A percentile compares a stretch with the other conserved stretches of the same genome.
Conservation (phyloP, 2,113 vertebrate species). For the Trogon surrucura region DNA sequence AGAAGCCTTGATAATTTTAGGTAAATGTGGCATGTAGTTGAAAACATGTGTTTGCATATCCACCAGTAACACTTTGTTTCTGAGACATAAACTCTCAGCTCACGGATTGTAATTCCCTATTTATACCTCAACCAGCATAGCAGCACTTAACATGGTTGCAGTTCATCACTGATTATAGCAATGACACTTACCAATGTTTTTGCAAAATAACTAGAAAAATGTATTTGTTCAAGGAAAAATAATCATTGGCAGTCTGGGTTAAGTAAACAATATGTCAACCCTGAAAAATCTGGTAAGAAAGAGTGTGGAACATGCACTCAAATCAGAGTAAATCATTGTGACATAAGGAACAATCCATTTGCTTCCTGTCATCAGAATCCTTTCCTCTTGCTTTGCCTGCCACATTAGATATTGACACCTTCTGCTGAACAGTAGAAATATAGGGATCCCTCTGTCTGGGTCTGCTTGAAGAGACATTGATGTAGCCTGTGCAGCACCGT, state of each 20-base stretch:
- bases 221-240: background rate
- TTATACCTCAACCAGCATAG: background rate
- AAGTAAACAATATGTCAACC: background rate
- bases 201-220: background rate
- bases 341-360: background rate
- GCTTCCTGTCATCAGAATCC: background rate
- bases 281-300: background rate
- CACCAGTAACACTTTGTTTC: background rate
- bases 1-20: background rate
- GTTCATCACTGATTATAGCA: accelerated
- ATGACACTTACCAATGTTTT: background rate
- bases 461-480: background rate
- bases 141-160: background rate
- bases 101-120: background rate
- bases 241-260: background rate
- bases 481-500: background rate
- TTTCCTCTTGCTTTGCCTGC: background rate
- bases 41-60: background rate
- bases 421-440: background rate
- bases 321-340: background rate
- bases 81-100: background rate
- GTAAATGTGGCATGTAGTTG: background rate
- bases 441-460: background rate
- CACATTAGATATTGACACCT: slow-evolving; percentile 7
- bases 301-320: background rate